Evolutionary conservation across 2,888 invertebrate genomes (phyloP), one percentile per base, ranked within the genome.

Genomic region (Nowickia ferox): DNA sequence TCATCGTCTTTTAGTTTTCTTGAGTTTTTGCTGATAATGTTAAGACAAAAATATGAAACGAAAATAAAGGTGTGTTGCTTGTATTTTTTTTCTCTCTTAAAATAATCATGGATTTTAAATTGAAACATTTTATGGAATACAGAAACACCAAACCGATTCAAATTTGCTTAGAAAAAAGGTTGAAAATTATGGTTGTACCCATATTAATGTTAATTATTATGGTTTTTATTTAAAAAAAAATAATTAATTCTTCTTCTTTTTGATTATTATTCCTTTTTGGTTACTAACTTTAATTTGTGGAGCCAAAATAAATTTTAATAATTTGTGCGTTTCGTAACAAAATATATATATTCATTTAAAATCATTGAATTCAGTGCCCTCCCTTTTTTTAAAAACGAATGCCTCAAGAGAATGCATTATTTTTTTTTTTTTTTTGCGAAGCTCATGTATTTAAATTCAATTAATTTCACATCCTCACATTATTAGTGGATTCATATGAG

Each of bases 71-170:
- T 53, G 81, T 68, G 81, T 69, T 76, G 1, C 17, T 38, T 5
- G 6, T 30, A 4, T 42, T 74, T 59, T 38, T 2, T 68, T 46
- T 65, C 57, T 48, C 8, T 53, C 55, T 42, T n/a, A 17, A 30
- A 46, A 76, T 76, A 82, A 76, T 82, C 76, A 74, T 44, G 61
- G 53, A 75, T 68, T 66, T 68, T 79, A 59, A 69, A 78, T 78
- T 78, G 78, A 69, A 53, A 51, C 51, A 61, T 68, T 48, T 78
- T 51, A 17, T n/a, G 44, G 13, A 44, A 65, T 17, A 51, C 51
- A 40, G 42, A 42, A 69, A 69, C 22, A 5, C 30, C 22, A 61
- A 42, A 46, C 15, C 38, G 40, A 55, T 55, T 66, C 10, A 30
- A 30, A 30, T 30, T 30, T 30, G 30, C 30, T 30, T 30, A 30